phyloP scores from a whole-genome alignment of 2,113 vertebrate genomes.

The Isurus oxyrinchus region DNA sequence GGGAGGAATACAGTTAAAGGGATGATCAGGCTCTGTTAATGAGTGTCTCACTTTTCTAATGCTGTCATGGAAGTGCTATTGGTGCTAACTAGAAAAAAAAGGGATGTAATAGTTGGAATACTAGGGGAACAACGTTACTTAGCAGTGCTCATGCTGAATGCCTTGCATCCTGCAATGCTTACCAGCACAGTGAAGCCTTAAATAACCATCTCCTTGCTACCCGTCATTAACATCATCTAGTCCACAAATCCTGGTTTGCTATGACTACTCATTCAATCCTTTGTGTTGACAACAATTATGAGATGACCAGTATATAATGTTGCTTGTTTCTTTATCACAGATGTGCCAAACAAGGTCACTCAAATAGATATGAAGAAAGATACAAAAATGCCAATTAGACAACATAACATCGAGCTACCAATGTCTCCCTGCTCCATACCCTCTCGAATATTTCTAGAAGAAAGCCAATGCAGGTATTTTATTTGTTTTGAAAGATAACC shows the following conservation, averaged over 20 bases:
- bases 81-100: not conserved
- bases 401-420: slow-evolving; percentile 64
- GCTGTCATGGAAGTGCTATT: not conserved
- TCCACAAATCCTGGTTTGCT: not conserved
- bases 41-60: not conserved
- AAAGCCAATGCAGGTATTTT: slow-evolving; percentile 61
- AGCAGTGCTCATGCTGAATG: not conserved
- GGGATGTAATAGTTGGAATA: not conserved
- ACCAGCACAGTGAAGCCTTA: not conserved
- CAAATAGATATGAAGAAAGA: slow-evolving; percentile 55
- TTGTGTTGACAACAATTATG: not conserved
- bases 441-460: slow-evolving; percentile 58
- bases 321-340: slow-evolving; percentile 49
- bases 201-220: not conserved
- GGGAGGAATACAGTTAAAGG: not conserved
- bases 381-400: slow-evolving; percentile 46
- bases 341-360: slow-evolving; percentile 51
- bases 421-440: slow-evolving; percentile 62
- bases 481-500: not conserved
- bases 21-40: not conserved
- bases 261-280: not conserved
- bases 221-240: not conserved
- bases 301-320: not conserved
- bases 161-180: not conserved
- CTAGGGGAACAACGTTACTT: not conserved